Evolutionary conservation across 2,888 invertebrate species (phyloP).

Genomic region (Drosophila buzzatii): DNA sequence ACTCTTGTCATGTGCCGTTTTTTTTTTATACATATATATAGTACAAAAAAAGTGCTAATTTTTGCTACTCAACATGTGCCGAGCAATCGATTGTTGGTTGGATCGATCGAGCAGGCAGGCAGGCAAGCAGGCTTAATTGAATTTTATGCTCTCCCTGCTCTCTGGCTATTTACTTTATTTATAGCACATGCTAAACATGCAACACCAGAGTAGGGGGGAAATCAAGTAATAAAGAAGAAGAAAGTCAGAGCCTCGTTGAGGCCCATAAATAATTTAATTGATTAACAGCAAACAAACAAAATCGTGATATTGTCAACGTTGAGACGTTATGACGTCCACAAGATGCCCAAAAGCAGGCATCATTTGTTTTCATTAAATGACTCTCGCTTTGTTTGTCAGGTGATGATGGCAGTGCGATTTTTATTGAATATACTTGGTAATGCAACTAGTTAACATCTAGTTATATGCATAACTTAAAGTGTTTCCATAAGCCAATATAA

Average conservation of each 20-base stretch:
- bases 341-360: conserved; percentile 5
- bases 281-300: conserved; percentile 43
- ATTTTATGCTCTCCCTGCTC: conserved; percentile 15
- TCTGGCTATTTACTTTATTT: conserved; percentile 40
- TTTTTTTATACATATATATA: conserved; percentile 25
- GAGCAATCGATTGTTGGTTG: conserved; percentile 1
- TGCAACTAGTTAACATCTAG: too few species aligned
- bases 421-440: not conserved
- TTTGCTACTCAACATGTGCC: conserved; percentile 29
- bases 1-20: conserved; percentile 49
- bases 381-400: not conserved
- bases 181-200: conserved; percentile 51
- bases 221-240: not conserved
- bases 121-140: conserved; percentile 34
- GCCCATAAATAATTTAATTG: conserved; percentile 57
- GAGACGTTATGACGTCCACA: not conserved
- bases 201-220: not conserved
- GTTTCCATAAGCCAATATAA: not conserved
- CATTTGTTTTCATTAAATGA: not conserved
- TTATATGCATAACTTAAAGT: not conserved
- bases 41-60: conserved; percentile 45
- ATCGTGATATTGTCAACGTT: conserved; percentile 30
- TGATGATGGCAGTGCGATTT: not conserved
- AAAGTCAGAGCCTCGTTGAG: conserved; percentile 29
- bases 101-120: not conserved